These are phyloP conservation scores for Chloropsis hardwickii DNA, from an alignment of 2,113 vertebrate species.

Conservation along the genomic window DNA sequence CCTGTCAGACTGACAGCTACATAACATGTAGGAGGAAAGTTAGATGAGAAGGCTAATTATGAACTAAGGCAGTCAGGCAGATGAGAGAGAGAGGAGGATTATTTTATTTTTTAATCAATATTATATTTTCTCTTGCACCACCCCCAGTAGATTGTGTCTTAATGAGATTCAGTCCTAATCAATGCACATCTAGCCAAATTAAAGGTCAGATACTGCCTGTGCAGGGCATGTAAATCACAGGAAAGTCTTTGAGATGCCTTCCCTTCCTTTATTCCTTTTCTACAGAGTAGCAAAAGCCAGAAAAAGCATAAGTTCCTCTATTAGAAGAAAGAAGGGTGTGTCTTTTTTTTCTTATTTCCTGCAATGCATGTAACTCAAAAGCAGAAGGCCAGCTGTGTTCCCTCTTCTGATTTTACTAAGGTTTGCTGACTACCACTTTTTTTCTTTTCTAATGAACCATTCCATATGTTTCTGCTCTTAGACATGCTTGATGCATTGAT, in stretches of 20 bases:
- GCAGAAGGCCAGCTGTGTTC: not conserved
- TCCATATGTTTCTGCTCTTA: not conserved
- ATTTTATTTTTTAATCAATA: constrained; percentile 54
- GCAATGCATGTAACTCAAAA: not conserved
- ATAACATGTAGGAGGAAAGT: constrained; percentile 3
- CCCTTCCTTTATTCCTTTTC: not conserved
- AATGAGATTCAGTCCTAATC: constrained; percentile 14
- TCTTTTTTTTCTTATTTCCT: not conserved
- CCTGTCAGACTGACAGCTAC: not conserved
- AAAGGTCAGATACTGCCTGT: constrained; percentile 17
- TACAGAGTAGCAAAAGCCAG: not conserved
- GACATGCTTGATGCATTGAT: not conserved
- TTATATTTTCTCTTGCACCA: constrained; percentile 18
- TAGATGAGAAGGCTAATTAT: constrained; percentile 37
- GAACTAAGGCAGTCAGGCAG: not conserved
- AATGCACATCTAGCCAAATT: constrained; percentile 36
- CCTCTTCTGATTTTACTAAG: not conserved
- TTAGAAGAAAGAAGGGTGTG: not conserved
- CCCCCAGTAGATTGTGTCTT: constrained; percentile 9
- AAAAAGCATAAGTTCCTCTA: not conserved
- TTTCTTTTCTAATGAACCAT: not conserved
- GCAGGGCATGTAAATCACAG: not conserved
- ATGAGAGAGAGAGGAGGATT: not conserved
- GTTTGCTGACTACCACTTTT: not conserved
- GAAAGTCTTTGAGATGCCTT: not conserved